These are phyloP conservation scores for Helicoverpa assulta DNA, from an alignment of 2,888 invertebrate genomes.

Conservation along the genomic window DNA sequence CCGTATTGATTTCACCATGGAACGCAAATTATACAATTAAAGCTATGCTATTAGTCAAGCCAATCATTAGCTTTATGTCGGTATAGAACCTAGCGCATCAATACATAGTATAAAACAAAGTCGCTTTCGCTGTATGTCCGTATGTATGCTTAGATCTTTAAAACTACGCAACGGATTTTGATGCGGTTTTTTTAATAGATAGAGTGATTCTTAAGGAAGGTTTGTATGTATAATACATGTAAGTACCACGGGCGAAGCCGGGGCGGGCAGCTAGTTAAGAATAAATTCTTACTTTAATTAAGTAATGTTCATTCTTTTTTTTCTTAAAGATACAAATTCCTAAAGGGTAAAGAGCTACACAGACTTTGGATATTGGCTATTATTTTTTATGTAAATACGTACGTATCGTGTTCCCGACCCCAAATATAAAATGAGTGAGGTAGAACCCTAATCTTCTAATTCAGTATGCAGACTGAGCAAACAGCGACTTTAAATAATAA, in stretches of 20 bases:
- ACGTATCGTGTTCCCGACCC: slow-evolving; percentile 53
- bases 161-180: no score
- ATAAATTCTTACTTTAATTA: slow-evolving; percentile 19
- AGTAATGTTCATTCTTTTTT: slow-evolving; percentile 12
- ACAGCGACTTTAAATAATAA: slow-evolving; percentile 55
- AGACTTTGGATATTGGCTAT: slow-evolving; percentile 44
- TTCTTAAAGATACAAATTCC: slow-evolving; percentile 43
- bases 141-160: no score
- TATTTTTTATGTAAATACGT: slow-evolving; percentile 58
- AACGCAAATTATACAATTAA: slow-evolving; percentile 19
- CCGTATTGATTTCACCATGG: slow-evolving; percentile 33
- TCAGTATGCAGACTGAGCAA: slow-evolving; percentile 57
- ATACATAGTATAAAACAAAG: no score
- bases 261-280: no score
- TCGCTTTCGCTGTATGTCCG: no score
- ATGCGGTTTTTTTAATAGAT: no score
- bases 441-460: slow-evolving; percentile 49
- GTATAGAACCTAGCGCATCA: slow-evolving; percentile 1
- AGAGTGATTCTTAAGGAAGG: no score
- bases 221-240: no score
- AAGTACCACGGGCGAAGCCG: no score
- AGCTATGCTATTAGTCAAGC: slow-evolving; percentile 17
- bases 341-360: slow-evolving; percentile 47
- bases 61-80: background rate
- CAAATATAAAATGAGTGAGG: slow-evolving; percentile 56